Evolutionary conservation across 2,888 invertebrate genomes (phyloP).

Genomic region (Fragum sueziense): DNA sequence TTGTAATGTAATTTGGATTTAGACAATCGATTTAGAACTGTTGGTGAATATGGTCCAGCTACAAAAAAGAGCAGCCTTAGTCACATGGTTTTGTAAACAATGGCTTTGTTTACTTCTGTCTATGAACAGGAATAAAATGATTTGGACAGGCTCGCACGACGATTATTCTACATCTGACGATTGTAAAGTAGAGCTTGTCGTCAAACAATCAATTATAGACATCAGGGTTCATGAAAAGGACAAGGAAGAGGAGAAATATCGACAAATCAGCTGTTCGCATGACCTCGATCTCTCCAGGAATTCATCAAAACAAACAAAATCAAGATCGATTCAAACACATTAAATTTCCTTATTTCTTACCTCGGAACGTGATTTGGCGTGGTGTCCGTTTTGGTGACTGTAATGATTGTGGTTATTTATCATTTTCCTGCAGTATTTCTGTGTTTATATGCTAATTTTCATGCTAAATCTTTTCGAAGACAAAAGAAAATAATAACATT

Average conservation of each 20-base stretch:
- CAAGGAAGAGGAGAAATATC: neutral
- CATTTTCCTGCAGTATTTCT: constrained; percentile 2
- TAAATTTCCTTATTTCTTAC: constrained; percentile 56
- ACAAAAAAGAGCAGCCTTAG: neutral
- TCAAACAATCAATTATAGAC: too few relatives aligned
- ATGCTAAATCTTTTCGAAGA: constrained; percentile 58
- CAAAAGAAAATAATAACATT: constrained; percentile 75
- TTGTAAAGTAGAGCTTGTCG: too few relatives aligned
- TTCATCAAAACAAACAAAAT: constrained; percentile 45
- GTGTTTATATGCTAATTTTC: constrained; percentile 52
- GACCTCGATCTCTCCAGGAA: constrained; percentile 30
- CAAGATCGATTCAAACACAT: constrained; percentile 3
- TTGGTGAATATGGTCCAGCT: too few relatives aligned
- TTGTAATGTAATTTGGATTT: too few relatives aligned
- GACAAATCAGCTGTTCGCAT: constrained; percentile 47
- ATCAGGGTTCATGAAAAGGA: too few relatives aligned
- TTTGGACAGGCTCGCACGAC: neutral
- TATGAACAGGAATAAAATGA: neutral
- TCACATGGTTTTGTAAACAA: constrained; percentile 22
- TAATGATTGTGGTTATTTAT: constrained; percentile 75
- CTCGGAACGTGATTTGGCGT: constrained; percentile 71
- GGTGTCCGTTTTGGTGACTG: constrained; percentile 69
- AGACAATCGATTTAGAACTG: too few relatives aligned
- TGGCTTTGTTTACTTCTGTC: constrained; percentile 17
- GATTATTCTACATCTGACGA: too few relatives aligned